Conservation (phyloP, 2,113 vertebrate genomes). For the Galemys pyrenaicus region DNA sequence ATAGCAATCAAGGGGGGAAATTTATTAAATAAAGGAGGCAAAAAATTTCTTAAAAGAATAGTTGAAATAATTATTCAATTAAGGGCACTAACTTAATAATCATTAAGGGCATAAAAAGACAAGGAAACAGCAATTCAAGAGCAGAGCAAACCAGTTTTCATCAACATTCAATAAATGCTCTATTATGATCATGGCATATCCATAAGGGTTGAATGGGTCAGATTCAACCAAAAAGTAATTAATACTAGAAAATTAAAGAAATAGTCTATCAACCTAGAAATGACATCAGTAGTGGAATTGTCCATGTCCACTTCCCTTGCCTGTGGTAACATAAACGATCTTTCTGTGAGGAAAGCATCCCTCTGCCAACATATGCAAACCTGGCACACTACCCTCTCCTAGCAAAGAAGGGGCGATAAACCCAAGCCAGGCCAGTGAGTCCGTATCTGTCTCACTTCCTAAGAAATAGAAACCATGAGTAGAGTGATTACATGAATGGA, state of each 20-base stretch:
- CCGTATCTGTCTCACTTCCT: background rate
- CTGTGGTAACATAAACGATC: background rate
- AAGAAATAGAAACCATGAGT: background rate
- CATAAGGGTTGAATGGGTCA: background rate
- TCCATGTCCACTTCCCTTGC: background rate
- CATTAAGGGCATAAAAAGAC: no score
- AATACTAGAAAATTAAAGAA: background rate
- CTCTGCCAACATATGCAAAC: background rate
- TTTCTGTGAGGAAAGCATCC: background rate
- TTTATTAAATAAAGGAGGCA: background rate
- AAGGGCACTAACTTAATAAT: background rate
- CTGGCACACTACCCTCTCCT: background rate
- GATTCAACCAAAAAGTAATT: background rate
- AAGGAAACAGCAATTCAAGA: background rate
- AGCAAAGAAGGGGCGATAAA: background rate
- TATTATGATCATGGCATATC: background rate
- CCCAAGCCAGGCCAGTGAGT: background rate
- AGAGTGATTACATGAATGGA: background rate
- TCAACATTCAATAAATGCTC: background rate
- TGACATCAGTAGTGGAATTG: background rate
- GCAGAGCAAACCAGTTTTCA: background rate
- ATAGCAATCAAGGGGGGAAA: background rate
- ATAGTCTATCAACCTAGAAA: background rate
- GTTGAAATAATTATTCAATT: conserved; percentile 24
- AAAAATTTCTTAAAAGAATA: background rate